Evolutionary conservation across 2,797 vertebrate species (phyloP), one percentile per base, ranked within the genome.

Genomic region (Manis javanica): DNA sequence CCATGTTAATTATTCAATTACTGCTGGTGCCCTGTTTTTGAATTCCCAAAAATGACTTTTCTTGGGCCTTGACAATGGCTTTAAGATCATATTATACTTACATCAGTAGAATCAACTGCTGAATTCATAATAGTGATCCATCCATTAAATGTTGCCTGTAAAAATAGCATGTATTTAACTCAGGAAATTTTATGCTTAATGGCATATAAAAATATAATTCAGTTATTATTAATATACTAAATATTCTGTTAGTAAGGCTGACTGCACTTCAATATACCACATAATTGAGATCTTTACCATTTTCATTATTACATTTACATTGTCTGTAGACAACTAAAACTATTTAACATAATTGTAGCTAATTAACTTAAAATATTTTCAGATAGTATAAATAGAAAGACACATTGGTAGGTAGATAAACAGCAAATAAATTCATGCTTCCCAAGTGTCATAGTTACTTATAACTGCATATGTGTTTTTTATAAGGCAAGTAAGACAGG

Each of bases 81-180:
- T 34, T 89, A 46, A 59, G 16, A 81, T 59, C 57, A 21, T 55
- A 57, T 7, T n/a, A 14, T 97, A 98, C 97, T 97, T 96, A 98
- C 97, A 78, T 1, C 66, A 87, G 61, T 24, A 74, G 97, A 94
- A 93, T 98, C 97, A 91, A 93, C 5, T 87, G 97, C 97, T 90
- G 97, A 97, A 78, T 97, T 42, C 92, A 97, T 95, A 81, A 98
- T 95, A 61, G 7, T 5, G 3, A 97, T 42, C 97, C 97, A 98
- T 81, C 97, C 97, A 96, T 97, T 97, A 96, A 98, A 98, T 61
- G 97, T 98, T 94, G 97, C 97, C 97, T 98, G 49, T 78, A 91
- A 86, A 96, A 95, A 93, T 29, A n/a, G 42, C 7, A 94, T 15
- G 18, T 26, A 37, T 90, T 93, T 95, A 93, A 89, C 51, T 74